Base-by-base conservation (phyloP, 2,113 vertebrate species). In the Tinamus guttatus region DNA sequence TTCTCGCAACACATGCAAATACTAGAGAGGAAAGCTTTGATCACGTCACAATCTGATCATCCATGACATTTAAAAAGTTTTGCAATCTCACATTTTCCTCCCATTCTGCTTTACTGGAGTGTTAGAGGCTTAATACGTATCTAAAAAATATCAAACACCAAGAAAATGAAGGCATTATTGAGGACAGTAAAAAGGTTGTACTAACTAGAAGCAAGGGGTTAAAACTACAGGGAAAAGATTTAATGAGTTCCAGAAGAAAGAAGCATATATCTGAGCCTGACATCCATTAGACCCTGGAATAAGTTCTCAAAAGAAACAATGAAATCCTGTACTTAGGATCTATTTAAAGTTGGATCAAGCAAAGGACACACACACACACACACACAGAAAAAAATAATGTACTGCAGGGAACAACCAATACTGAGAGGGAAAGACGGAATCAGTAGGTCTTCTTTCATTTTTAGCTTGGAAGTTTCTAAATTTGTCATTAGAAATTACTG, bases 231-330 rank as follows among this genome's bases (percentile, higher is more conserved):
- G 80, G 32, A 79, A 81, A 85, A 79, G 32, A 82, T 49, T 87
- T 88, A 88, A 87, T 60, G 87, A 95, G 60, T 70, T 81, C 67
- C 24, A 40, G 30, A 65, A 71, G 62, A 81, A 87, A 90, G 40
- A 92, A 79, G 83, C 21, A 75, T 1, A 0, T 25, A 24, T 0
- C 2, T 43, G 41, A 92, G 60, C 54, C 54, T 69, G 56, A 88
- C 56, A 90, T n/a, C 78, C 83, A 38, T 43, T 75, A 68, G 69
- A 91, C 36, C 69, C 30, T 5, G 0, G 43, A 65, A 81, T 70
- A 85, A 70, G 60, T 93, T 88, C 51, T 78, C 71, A 62, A 75
- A 93, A 89, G 91, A 93, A 93, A 85, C 67, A 88, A 69, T 30
- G 43, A 49, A 77, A 78, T 68, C 36, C 47, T 65, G 21, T 18